A percentile compares a stretch with the other conserved stretches of the same genome.
Conservation (phyloP, 2,113 vertebrate species). For the Crotalus horridus region DNA sequence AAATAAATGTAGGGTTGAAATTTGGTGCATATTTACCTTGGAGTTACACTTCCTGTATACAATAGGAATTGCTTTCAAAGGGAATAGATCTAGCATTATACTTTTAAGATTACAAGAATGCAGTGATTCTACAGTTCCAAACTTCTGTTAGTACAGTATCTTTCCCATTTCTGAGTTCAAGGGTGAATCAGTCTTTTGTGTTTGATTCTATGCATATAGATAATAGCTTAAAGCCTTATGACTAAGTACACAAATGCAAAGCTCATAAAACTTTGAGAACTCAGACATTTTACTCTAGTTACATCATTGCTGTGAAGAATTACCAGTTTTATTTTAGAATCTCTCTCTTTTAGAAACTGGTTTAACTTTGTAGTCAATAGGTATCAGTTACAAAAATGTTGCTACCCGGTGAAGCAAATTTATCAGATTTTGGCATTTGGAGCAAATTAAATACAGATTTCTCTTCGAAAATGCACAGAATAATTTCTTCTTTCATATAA, state of each 20-base stretch:
- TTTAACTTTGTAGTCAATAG: neutral
- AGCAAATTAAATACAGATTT: neutral
- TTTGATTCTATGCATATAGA: neutral
- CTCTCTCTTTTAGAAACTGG: neutral
- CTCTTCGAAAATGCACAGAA: neutral
- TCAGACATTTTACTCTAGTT: neutral
- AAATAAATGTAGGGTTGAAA: neutral
- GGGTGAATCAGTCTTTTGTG: neutral
- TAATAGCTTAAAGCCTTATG: neutral
- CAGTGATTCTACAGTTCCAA: neutral
- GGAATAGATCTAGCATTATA: neutral
- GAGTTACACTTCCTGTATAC: neutral
- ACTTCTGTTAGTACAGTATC: neutral
- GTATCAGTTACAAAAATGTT: neutral
- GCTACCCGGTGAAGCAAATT: neutral
- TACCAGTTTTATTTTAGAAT: neutral
- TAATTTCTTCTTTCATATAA: neutral
- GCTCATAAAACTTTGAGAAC: slow-evolving; percentile 6
- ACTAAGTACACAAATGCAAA: neutral
- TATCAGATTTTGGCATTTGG: neutral
- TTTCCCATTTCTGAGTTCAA: neutral
- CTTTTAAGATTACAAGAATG: neutral
- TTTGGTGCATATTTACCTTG: neutral
- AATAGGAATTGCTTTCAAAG: neutral
- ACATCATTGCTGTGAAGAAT: neutral